Evolutionary conservation across 2,113 vertebrate genomes (phyloP), one percentile per base, ranked within the genome.

Genomic region (Apodemus speciosus): DNA sequence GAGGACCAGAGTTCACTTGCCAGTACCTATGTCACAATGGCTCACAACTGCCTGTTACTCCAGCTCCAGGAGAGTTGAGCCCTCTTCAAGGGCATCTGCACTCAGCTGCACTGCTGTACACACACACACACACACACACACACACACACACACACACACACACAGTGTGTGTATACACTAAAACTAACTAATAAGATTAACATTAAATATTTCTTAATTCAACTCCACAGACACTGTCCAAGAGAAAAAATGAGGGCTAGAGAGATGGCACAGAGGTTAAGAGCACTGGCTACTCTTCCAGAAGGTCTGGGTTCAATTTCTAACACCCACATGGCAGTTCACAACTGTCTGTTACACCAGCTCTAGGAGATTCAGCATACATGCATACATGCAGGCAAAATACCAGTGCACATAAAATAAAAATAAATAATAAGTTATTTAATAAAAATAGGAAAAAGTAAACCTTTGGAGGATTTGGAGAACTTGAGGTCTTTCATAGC

Each of bases 151-250:
- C 40, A 76, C 72, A 72, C 69, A 73, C 43, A 30, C 16, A 53
- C 73, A 3, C n/a, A n/a, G n/a, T n/a, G 43, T 46, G 43, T 46
- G 43, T 46, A 2, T 23, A 3, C 30, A 53, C 18, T 38, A 58
- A 40, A 60, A 81, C 27, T 40, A 60, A 81, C 27, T 40, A 76
- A 76, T 49, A 81, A 43, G 40, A 18, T 43, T 25, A 38, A 21
- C 32, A 46, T 87, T 27, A 93, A 72, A 62, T 77, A 6, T 72
- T 85, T 86, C 38, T 35, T 83, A 91, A 89, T 68, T 85, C 51
- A 89, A 68, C 3, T 91, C 35, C 35, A 35, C 25, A 62, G 38
- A 75, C 9, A 93, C 27, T 58, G 3, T 66, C 40, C 76, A 95
- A 89, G 72, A 60, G 25, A 68, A 94, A 94, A 88, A 90, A 14